Percentiles rank a stretch among this genome's conserved stretches.
These are phyloP conservation scores for Mugil cephalus DNA, from an alignment of 2,113 vertebrate genomes.

Conservation along the genomic window DNA sequence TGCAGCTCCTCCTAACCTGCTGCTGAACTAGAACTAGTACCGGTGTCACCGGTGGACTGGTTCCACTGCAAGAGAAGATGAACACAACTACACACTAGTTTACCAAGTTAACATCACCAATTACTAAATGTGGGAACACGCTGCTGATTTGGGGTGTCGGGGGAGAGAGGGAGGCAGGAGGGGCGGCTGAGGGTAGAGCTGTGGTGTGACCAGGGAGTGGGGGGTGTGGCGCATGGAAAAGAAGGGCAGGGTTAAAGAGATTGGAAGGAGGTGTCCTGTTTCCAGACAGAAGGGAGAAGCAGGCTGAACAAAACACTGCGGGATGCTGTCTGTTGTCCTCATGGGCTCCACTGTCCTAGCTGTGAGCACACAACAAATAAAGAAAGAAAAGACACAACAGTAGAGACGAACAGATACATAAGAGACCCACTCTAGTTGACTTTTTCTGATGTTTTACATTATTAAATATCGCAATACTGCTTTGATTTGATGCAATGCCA, in stretches of 20 bases:
- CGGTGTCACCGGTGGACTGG: background rate
- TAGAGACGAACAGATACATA: too few species aligned
- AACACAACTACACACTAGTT: background rate
- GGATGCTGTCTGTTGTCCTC: conserved; percentile 12
- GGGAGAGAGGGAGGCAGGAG: conserved; percentile 40
- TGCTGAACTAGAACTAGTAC: background rate
- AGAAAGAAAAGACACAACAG: background rate
- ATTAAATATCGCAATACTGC: too few species aligned
- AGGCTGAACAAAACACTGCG: conserved; percentile 10
- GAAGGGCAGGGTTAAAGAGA: conserved; percentile 31
- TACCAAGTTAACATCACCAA: background rate
- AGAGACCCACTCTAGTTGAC: too few species aligned
- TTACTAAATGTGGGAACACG: conserved; percentile 12
- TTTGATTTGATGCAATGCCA: too few species aligned
- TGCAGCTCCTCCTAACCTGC: background rate
- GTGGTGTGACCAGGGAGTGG: background rate
- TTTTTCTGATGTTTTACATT: too few species aligned
- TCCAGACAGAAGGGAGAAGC: background rate
- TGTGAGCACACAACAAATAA: background rate
- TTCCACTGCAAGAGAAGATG: background rate
- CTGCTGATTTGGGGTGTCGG: conserved; percentile 35
- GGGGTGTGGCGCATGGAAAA: conserved; percentile 25
- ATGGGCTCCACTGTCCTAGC: background rate
- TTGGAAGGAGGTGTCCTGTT: conserved; percentile 24
- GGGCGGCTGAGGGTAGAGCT: conserved; percentile 20